These are phyloP conservation scores for Punctoribates punctum DNA, from an alignment of 2,888 invertebrate genomes.

Conservation along the genomic window DNA sequence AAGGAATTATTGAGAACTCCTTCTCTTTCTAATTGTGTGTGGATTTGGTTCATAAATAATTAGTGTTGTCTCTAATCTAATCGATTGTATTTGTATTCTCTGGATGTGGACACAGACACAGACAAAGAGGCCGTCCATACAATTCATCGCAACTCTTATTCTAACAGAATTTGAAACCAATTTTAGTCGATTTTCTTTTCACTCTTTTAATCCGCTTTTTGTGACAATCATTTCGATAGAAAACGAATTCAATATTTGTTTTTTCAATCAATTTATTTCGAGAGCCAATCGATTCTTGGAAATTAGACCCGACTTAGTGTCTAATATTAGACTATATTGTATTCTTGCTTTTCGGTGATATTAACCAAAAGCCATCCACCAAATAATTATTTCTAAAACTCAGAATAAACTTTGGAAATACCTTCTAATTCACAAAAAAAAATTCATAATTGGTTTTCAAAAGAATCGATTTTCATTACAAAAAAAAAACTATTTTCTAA, in stretches of 20 bases:
- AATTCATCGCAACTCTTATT: not conserved
- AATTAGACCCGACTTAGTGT: not conserved
- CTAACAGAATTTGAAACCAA: conserved; percentile 1
- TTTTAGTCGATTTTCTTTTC: not conserved
- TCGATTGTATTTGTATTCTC: not conserved
- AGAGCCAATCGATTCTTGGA: not conserved
- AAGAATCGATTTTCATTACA: too few species aligned
- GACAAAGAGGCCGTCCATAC: not conserved
- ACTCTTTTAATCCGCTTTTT: not conserved
- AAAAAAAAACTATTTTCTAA: too few species aligned
- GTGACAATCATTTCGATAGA: not conserved
- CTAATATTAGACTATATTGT: not conserved
- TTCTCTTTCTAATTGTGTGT: not conserved
- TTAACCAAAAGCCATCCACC: too few species aligned
- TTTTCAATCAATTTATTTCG: not conserved
- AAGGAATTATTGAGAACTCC: not conserved
- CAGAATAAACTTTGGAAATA: too few species aligned
- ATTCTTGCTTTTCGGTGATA: too few species aligned
- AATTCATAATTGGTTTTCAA: too few species aligned
- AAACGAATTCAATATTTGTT: not conserved
- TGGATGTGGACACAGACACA: not conserved
- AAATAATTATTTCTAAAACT: too few species aligned
- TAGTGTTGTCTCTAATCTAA: conserved; percentile 10
- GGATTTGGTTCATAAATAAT: conserved; percentile 12
- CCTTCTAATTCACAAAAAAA: too few species aligned